Base-by-base conservation (phyloP, 2,797 vertebrate genomes). In the Microctenopoma stevenorrisi region DNA sequence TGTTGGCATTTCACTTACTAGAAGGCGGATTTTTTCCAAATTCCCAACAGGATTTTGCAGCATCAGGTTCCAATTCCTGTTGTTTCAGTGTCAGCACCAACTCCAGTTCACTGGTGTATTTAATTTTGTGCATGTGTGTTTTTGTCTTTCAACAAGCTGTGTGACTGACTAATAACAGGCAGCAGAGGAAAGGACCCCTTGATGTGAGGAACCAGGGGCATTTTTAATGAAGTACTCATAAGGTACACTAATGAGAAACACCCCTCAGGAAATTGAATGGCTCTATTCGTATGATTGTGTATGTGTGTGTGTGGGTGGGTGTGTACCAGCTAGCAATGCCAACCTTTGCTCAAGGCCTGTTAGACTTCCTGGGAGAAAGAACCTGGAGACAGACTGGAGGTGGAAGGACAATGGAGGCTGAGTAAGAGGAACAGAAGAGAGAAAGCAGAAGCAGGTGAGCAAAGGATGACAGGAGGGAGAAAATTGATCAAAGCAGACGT, bases 271-370 rank as follows among this genome's bases (percentile, higher is more conserved):
- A 72, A 70, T 42, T 2, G 7, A 65, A 43, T 10, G 18, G 54
- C 54, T 74, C 12, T 48, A 4, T 25, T 64, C 57, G 68, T 59
- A 8, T 30, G 25, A 33, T 35, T 51, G 16, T 49, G 55, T 55
- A 57, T 33, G 33, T 57, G 42, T 62, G 22, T 64, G 30, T 33
- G 33, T 8, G 33, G 2, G 33, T 35, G 33, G 33, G 64, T 64
- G 60, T 37, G 48, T 42, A 16, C 42, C 13, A 68, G 22, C 38
- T n/a, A 38, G 33, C 12, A 28, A 72, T 11, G 60, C 35, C 65
- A 74, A 75, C 66, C 72, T 80, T 74, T 83, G 72, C 83, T 86
- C 78, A 81, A 84, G 83, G 42, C 54, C 44, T 40, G 38, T 57
- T 71, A 44, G 64, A 82, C 56, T 68, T 73, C 48, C 55, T 56